Base-by-base conservation (phyloP, 1,140 invertebrate species). In the Drosophila oshimai region DNA sequence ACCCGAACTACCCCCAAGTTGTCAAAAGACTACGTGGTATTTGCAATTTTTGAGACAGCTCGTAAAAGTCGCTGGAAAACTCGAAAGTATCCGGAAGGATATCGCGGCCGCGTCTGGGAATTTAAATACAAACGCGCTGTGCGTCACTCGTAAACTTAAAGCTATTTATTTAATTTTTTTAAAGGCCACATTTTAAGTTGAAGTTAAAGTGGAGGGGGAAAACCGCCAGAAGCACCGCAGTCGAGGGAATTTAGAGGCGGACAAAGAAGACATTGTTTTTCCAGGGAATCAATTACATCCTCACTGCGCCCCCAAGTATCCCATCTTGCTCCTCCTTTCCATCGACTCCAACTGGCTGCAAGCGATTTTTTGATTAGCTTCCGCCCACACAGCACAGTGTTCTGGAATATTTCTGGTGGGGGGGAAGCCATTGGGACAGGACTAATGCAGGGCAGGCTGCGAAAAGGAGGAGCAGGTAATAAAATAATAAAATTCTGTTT, bases 291-390 rank as follows among this genome's bases (percentile, higher is more conserved):
- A 84, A 79, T 84, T 84, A 75, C 60, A 75, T 55, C 65, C 42
- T 26, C 47, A 65, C 42, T 50, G 33, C 34, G 42, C 61, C 61
- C 61, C 61, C 61, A 65, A 50, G 61, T 58, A 58, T 46, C 58
- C 74, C 49, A 34, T 45, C 34, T 39, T 46, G 28, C 37, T 15
- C 22, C 10, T 5, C 34, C 2, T 29, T 10, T 12, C 12, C 9
- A 50, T 51, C 44, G 44, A 39, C 28, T 58, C 17, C 13, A 10
- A 17, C 10, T 79, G 70, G 58, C 79, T 80, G 80, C 55, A 58
- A 84, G 79, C 80, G 41, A 80, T 70, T 86, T 60, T 84, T 84
- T 84, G 75, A 84, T 84, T 84, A 84, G 67, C 80, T 84, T 86
- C 78, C 73, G 78, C 61, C 64, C 57, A 86, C 70, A 26, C 46